Conservation (phyloP, 2,113 vertebrate species). For the Platycercus adscitus region DNA sequence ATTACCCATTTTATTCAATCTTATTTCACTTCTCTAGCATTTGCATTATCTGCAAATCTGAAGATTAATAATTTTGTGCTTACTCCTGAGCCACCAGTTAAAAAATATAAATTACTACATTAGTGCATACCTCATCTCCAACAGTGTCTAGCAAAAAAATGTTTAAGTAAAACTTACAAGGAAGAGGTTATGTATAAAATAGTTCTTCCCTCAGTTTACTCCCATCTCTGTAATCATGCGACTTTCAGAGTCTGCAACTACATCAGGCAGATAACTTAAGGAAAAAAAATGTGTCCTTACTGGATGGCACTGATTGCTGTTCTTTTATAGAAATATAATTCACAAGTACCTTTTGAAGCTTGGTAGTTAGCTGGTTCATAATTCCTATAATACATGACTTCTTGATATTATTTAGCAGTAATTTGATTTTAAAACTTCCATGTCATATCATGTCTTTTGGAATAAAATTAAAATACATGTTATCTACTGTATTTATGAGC, state of each 20-base stretch:
- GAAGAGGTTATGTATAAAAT: background rate
- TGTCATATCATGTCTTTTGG: background rate
- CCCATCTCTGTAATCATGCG: background rate
- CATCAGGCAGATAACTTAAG: background rate
- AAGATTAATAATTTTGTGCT: background rate
- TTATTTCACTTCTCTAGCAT: background rate
- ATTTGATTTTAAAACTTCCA: background rate
- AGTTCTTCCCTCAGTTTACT: background rate
- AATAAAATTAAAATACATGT: background rate
- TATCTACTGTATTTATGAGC: background rate
- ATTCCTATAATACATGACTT: background rate
- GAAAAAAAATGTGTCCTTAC: background rate
- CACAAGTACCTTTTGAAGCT: background rate
- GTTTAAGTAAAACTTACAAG: background rate
- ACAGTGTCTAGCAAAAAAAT: background rate
- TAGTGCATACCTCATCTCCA: background rate
- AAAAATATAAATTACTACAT: background rate
- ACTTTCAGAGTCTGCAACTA: background rate
- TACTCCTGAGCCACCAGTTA: background rate
- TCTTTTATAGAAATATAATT: background rate
- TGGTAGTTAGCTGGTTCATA: background rate
- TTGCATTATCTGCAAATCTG: background rate
- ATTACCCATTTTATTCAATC: background rate
- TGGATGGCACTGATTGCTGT: background rate
- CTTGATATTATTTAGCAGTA: background rate